Evolutionary conservation across 2,888 invertebrate genomes (phyloP).

Genomic region (Linyphia triangularis): DNA sequence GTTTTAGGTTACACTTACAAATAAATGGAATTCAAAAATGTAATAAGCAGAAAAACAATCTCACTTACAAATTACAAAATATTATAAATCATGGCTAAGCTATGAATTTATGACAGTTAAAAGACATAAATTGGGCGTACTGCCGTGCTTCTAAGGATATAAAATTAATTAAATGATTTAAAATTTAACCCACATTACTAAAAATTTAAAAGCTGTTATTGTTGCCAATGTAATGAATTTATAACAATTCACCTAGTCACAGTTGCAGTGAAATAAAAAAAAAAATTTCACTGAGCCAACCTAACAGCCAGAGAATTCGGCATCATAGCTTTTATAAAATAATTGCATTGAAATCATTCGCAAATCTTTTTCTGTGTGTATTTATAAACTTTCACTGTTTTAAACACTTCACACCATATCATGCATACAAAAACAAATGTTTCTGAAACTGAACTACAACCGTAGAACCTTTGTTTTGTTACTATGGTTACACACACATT

Average conservation of each 20-base stretch:
- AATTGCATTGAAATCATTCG: no score
- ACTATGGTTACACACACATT: slow-evolving; percentile 8
- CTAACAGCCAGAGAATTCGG: no score
- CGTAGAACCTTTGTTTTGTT: not conserved
- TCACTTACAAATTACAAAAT: slow-evolving; percentile 15
- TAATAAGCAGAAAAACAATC: not conserved
- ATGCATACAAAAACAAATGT: no score
- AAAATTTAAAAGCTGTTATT: slow-evolving; percentile 51
- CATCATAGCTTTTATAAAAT: no score
- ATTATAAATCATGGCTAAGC: not conserved
- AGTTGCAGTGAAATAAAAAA: slow-evolving; percentile 12
- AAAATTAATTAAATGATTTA: slow-evolving; percentile 31
- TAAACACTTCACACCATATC: no score
- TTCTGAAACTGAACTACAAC: not conserved
- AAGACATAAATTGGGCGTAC: not conserved
- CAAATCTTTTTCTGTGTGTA: no score
- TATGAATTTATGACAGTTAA: not conserved
- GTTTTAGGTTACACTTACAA: no score
- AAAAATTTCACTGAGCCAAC: not conserved
- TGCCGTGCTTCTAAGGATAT: not conserved
- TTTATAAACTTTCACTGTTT: no score
- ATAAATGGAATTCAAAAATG: not conserved
- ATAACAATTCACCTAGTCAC: slow-evolving; percentile 19
- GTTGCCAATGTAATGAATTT: slow-evolving; percentile 35
- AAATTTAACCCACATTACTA: slow-evolving; percentile 42